Conservation (phyloP, 2,113 vertebrate species). For the Poicephalus gulielmi region DNA sequence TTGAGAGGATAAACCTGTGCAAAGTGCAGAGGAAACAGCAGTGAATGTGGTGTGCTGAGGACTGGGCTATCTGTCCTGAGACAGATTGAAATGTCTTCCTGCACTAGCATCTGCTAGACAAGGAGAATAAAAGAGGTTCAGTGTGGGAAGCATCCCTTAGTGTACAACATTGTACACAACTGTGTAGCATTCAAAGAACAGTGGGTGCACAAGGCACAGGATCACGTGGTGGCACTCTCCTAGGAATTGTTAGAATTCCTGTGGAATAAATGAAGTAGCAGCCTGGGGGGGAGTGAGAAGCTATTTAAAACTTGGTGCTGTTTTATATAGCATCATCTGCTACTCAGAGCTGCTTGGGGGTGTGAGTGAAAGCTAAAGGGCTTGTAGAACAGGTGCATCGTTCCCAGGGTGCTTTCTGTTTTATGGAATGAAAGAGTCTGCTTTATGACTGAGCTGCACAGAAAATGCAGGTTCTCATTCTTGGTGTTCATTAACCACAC, state of each 20-base stretch:
- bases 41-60: accelerated
- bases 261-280: neutral
- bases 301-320: neutral
- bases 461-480: neutral
- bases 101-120: neutral
- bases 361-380: neutral
- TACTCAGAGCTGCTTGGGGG: neutral
- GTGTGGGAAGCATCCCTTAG: neutral
- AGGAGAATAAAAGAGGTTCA: neutral
- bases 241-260: neutral
- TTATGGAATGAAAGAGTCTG: neutral
- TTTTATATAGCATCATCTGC: neutral
- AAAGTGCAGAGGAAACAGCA: neutral
- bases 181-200: neutral
- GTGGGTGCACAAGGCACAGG: neutral
- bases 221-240: neutral
- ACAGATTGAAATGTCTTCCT: neutral
- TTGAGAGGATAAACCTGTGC: neutral
- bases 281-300: neutral
- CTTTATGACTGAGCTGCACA: neutral
- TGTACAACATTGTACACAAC: neutral
- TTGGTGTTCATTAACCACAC: neutral
- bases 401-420: neutral
- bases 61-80: neutral
- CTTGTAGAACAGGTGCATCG: neutral